Percentiles rank a stretch among this genome's conserved stretches.
Conservation (phyloP, 2,888 invertebrate genomes). For the Idaea aversata region DNA sequence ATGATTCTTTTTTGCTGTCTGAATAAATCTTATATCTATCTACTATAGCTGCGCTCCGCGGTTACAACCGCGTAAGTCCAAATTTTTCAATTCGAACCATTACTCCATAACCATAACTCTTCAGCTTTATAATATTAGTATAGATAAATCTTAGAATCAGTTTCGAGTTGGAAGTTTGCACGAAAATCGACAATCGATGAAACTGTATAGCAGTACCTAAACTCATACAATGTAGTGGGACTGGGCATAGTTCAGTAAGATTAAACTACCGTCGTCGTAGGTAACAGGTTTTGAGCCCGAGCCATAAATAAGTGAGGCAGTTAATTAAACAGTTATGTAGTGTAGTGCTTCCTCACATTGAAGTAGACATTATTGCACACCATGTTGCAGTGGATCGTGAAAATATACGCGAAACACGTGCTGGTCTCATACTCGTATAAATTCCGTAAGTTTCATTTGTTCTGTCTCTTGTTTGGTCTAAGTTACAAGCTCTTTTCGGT, state of each 20-base stretch:
- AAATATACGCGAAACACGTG: constrained; percentile 65
- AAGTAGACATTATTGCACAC: constrained; percentile 31
- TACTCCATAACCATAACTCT: no score
- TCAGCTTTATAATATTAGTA: no score
- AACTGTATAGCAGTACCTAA: no score
- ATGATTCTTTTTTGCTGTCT: no score
- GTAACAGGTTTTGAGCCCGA: neutral
- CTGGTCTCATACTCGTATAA: constrained; percentile 57
- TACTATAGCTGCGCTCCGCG: no score
- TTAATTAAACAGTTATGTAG: constrained; percentile 12
- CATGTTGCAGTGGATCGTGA: constrained; percentile 40
- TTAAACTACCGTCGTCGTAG: no score
- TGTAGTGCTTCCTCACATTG: constrained; percentile 20
- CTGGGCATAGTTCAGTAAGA: neutral
- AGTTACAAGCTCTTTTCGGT: constrained; percentile 19
- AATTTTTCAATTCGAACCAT: no score
- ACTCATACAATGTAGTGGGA: neutral
- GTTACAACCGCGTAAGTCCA: no score
- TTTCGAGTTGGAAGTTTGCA: no score
- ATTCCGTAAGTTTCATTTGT: constrained; percentile 67
- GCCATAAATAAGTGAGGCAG: constrained; percentile 9
- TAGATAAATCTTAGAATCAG: no score
- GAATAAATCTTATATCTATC: no score
- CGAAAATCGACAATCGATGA: neutral
- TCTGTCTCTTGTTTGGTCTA: constrained; percentile 33